These are phyloP conservation scores for Eremobia ochroleuca DNA, from an alignment of 2,888 invertebrate species.

Conservation along the genomic window DNA sequence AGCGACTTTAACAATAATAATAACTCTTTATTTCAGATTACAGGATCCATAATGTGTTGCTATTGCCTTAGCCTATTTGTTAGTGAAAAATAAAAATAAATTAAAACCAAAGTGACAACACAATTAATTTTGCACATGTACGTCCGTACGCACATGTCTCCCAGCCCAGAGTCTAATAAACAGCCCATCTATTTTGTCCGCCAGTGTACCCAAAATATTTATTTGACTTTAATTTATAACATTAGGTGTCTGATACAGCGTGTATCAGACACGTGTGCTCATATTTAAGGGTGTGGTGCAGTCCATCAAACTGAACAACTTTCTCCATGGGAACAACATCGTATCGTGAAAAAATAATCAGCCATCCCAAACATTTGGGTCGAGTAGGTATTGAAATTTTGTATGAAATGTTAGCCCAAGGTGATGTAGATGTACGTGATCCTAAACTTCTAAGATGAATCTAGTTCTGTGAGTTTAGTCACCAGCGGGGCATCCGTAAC, in stretches of 20 bases:
- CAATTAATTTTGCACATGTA: too few relatives aligned
- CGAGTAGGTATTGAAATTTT: background rate
- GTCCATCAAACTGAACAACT: background rate
- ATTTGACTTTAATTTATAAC: background rate
- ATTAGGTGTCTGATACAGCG: background rate
- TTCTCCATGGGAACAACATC: background rate
- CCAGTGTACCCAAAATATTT: too few relatives aligned
- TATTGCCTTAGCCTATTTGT: too few relatives aligned
- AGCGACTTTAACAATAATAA: too few relatives aligned
- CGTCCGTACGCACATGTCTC: too few relatives aligned
- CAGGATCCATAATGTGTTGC: too few relatives aligned
- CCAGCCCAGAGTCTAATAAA: too few relatives aligned
- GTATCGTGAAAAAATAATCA: background rate
- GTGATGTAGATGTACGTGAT: background rate
- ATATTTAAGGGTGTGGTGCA: background rate
- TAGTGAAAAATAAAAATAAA: too few relatives aligned
- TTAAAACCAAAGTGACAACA: too few relatives aligned
- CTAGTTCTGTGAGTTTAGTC: conserved; percentile 75
- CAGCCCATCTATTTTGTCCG: too few relatives aligned
- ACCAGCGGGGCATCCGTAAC: conserved; percentile 85
- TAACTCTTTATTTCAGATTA: too few relatives aligned
- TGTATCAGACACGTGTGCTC: background rate
- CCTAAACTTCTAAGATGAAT: conserved; percentile 39
- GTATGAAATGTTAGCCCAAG: background rate
- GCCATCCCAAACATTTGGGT: background rate